These are phyloP conservation scores for Acromyrmex charruanus DNA, from an alignment of 1,140 invertebrate genomes.

Conservation along the genomic window DNA sequence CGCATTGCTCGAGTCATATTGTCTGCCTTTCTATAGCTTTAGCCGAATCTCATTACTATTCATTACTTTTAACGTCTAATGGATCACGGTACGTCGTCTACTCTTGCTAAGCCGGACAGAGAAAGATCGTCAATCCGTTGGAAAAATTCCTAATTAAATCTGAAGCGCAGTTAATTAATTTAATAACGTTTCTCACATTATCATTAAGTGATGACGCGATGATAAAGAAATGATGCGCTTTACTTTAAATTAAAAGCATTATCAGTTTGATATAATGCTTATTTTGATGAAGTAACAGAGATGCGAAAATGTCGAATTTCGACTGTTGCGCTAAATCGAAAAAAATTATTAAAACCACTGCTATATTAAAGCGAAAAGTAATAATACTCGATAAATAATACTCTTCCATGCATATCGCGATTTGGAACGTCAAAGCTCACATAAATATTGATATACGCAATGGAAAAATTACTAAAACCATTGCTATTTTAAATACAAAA, in stretches of 20 bases:
- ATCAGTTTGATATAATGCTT: too few species aligned
- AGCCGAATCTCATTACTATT: slow-evolving; percentile 55
- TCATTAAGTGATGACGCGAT: slow-evolving; percentile 12
- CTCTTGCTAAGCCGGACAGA: slow-evolving; percentile 39
- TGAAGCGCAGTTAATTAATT: slow-evolving; percentile 32
- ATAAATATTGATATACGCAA: neutral
- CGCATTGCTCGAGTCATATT: slow-evolving; percentile 33
- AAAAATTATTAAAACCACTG: neutral
- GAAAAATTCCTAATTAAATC: slow-evolving; percentile 50
- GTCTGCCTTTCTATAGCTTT: slow-evolving; percentile 23
- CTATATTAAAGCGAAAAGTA: neutral
- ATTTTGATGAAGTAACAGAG: neutral
- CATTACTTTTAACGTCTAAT: slow-evolving; percentile 61
- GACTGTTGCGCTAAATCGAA: neutral
- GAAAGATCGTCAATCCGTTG: slow-evolving; percentile 18
- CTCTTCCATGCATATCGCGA: neutral
- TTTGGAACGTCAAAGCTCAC: neutral
- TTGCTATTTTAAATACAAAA: slow-evolving; percentile 6
- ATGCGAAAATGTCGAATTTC: neutral
- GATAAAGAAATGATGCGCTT: neutral
- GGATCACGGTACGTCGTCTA: slow-evolving; percentile 57
- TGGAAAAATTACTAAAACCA: slow-evolving; percentile 6
- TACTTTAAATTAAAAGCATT: neutral
- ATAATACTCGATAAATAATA: slow-evolving; percentile 12
- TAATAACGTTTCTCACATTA: slow-evolving; percentile 43